Base-by-base conservation (phyloP, 2,113 vertebrate species). In the Oreochromis spilurus region DNA sequence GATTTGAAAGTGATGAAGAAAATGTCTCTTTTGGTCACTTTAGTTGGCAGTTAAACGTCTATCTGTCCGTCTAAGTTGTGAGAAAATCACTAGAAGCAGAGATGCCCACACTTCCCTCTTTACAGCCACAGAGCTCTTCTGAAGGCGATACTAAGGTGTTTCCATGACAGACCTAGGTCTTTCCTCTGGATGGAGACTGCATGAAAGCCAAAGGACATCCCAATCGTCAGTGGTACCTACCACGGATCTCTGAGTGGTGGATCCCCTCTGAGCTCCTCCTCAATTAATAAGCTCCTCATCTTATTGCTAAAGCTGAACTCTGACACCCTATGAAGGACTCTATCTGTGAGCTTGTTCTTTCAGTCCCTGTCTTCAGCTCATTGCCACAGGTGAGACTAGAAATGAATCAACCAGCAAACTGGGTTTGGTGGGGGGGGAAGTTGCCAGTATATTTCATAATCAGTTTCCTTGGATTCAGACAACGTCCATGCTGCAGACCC, bases 181-280 rank as follows among this genome's bases (percentile, higher is more conserved):
- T 14, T 24, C 65, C n/a, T 16, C 13, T 16, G 38, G 4, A 24
- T 24, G 24, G 24, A 24, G 24, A 24, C 24, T 24, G 24, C 24
- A 24, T 24, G 24, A 24, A 24, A 24, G 24, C 21, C 13, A 17
- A 43, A 10, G 38, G 24, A 16, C 40, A 45, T 72, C 21, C 1
- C 8, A 72, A 72, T 24, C n/a, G 43, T 14, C 38, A 72, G 48
- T 2, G 50, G 17, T 9, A n/a, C 4, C 50, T 10, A 2, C 50
- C 50, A n/a, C 17, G 8, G 1, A 4, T 9, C 17, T 52, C 9
- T 7, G 21, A 48, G 40, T 0, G 1, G 40, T 29, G 21, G 21
- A 26, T 75, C 43, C 24, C 10, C 2, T 75, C 43, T 19, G 70
- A 75, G 6, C 43, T 2, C 21, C 40, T 3, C 2, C 40, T 48